Evolutionary conservation across 2,113 vertebrate species (phyloP).

Genomic region (Rhombomys opimus): DNA sequence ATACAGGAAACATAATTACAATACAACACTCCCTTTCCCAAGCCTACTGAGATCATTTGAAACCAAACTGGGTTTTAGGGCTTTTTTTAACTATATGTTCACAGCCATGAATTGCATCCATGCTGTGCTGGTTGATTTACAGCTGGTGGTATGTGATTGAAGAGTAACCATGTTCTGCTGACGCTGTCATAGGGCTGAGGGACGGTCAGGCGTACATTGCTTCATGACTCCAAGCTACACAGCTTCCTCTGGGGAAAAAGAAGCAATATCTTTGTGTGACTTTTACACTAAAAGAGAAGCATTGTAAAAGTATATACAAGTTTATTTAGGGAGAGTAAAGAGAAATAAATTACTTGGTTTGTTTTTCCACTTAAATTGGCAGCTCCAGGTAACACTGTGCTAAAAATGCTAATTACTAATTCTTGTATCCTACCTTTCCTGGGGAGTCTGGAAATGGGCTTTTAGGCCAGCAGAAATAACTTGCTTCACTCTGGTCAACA

Average conservation of each 20-base stretch:
- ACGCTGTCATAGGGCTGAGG: not conserved
- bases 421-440: slow-evolving; percentile 41
- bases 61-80: slow-evolving; percentile 73
- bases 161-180: not conserved
- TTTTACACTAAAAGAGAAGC: slow-evolving; percentile 7
- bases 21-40: slow-evolving; percentile 84
- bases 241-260: slow-evolving; percentile 48
- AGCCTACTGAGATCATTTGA: slow-evolving; percentile 77
- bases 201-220: not conserved
- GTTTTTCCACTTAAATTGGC: slow-evolving; percentile 32
- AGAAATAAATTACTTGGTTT: slow-evolving; percentile 51
- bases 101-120: slow-evolving; percentile 67
- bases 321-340: slow-evolving; percentile 55
- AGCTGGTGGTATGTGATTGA: slow-evolving; percentile 47
- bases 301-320: not conserved
- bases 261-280: slow-evolving; percentile 44
- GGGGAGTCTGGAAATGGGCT: slow-evolving; percentile 21
- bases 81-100: slow-evolving; percentile 72
- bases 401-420: slow-evolving; percentile 55
- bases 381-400: slow-evolving; percentile 11
- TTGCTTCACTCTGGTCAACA: slow-evolving; percentile 36
- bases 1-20: slow-evolving; percentile 87
- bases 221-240: not conserved
- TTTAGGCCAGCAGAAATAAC: slow-evolving; percentile 32
- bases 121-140: slow-evolving; percentile 21